Evolutionary conservation across 1,140 invertebrate species (phyloP).

Genomic region (Apis laboriosa): DNA sequence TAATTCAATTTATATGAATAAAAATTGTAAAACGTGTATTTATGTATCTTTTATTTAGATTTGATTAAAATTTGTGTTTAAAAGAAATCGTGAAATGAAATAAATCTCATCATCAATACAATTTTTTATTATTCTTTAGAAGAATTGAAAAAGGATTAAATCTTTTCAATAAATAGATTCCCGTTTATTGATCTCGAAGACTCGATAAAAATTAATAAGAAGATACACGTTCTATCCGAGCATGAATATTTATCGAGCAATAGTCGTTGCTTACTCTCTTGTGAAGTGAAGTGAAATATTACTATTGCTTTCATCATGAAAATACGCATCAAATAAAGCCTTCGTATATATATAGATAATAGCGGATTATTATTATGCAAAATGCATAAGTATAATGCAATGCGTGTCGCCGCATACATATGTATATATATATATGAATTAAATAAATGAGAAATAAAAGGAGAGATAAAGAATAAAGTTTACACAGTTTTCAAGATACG

Average conservation of each 20-base stretch:
- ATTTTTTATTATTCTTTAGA: too few relatives aligned
- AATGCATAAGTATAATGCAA: background rate
- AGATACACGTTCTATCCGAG: background rate
- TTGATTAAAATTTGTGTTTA: too few relatives aligned
- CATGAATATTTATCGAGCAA: too few relatives aligned
- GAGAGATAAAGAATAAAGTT: background rate
- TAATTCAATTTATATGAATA: too few relatives aligned
- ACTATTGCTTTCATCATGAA: background rate
- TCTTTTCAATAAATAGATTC: background rate
- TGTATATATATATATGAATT: background rate
- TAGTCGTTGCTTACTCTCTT: background rate
- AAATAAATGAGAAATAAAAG: background rate
- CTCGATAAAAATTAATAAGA: background rate
- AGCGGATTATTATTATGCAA: background rate
- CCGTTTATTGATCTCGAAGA: background rate
- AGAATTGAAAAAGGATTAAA: too few relatives aligned
- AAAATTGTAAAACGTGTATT: too few relatives aligned
- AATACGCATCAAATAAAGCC: background rate
- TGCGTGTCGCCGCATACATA: background rate
- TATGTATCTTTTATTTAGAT: too few relatives aligned
- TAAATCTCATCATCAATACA: too few relatives aligned
- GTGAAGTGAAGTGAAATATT: background rate
- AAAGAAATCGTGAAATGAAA: too few relatives aligned
- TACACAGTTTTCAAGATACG: conserved; percentile 12
- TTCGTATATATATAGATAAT: background rate